Base-by-base conservation (phyloP, 1,140 invertebrate species). In the Adelges cooleyi region DNA sequence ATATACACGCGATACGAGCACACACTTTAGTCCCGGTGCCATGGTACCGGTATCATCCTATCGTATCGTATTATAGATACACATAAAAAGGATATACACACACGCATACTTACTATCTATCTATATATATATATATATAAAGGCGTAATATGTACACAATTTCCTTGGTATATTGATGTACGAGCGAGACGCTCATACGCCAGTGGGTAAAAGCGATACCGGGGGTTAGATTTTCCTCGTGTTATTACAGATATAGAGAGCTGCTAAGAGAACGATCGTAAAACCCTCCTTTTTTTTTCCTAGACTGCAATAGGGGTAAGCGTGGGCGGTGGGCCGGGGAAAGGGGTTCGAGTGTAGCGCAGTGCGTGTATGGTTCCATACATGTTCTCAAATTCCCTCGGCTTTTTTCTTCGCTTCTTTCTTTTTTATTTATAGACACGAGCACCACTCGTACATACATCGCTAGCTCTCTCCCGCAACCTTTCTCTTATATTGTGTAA, bases 391-490 rank as follows among this genome's bases (percentile, higher is more conserved):
- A 59, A 59, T 46, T 59, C 25, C 54, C 38, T 59, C 54, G 42
- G 29, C 29, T 44, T 59, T 44, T 59, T 29, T 20, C 46, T 23
- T 18, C 42, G 8, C 20, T 17, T 53, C 29, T 53, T 33, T 20
- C 36, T 53, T 53, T 53, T 56, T 59, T 59, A 59, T 59, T 59
- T 59, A 59, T 59, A 59, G 54, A 59, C 54, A 59, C 54, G 36
- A 56, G 38, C 53, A 56, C 22, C 40, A n/a, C 40, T 25, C 36
- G 17, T 23, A 46, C 22, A 25, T 23, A 50, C 48, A 27, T 52
- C 20, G 53, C 53, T 9, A 42, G 53, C 44, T 44, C 23, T 27
- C 40, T 42, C 11, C 29, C 11, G 11, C 29, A 33, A 5, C 29
- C 29, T 33, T 33, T 33, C 29, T 33, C 29, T 33, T 33, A 13